phyloP scores from a whole-genome alignment of 2,113 vertebrate genomes.

The Gobius niger region DNA sequence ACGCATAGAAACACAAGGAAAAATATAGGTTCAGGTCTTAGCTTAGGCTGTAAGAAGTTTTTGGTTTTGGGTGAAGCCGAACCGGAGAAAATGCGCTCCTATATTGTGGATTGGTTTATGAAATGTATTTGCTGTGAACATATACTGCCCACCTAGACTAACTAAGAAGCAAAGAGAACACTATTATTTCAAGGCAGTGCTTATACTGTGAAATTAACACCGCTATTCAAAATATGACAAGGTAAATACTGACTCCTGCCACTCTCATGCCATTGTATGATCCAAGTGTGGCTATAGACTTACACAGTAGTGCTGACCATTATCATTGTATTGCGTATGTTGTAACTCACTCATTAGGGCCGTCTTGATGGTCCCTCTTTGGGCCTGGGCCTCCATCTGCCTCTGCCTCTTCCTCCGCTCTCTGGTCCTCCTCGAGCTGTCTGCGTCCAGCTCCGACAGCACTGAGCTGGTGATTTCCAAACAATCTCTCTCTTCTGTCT shows the following conservation, averaged over 20 bases:
- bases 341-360: slow-evolving; percentile 67
- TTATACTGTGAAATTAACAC: no score
- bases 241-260: background rate
- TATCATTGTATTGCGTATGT: background rate
- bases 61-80: no score
- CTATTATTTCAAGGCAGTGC: no score
- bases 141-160: no score
- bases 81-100: no score
- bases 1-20: no score
- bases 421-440: slow-evolving; percentile 66
- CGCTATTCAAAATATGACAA: no score
- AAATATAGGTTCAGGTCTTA: no score
- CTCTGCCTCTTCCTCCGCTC: slow-evolving; percentile 77
- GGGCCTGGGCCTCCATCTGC: slow-evolving; percentile 72
- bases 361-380: slow-evolving; percentile 67
- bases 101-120: no score
- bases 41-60: no score
- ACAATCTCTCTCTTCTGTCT: slow-evolving; percentile 35
- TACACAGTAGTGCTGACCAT: background rate
- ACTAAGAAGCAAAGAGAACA: no score
- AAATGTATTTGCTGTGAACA: no score
- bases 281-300: background rate
- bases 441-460: slow-evolving; percentile 60
- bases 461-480: slow-evolving; percentile 41
- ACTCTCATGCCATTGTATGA: background rate